phyloP scores from a whole-genome alignment of 2,797 vertebrate species.

The Melanotaenia trifasciata region DNA sequence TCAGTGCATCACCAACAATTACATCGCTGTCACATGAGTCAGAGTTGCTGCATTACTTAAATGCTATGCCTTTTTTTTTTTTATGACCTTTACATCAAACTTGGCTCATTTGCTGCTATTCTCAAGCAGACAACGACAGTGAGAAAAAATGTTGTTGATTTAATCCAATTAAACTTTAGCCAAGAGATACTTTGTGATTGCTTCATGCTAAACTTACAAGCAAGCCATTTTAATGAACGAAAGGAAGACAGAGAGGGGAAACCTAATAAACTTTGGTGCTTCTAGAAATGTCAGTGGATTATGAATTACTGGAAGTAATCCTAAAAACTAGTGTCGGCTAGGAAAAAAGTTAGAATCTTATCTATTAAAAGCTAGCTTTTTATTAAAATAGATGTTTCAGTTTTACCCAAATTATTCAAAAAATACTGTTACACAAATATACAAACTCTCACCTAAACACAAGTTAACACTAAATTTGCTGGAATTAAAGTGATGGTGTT shows the following conservation, averaged over 20 bases:
- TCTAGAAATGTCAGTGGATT: background rate
- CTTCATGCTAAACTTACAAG: constrained; percentile 8
- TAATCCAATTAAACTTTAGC: constrained; percentile 42
- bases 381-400: too few relatives aligned
- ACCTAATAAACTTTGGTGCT: background rate
- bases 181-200: constrained; percentile 38
- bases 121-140: background rate
- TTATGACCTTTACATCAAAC: constrained; percentile 27
- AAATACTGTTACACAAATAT: too few relatives aligned
- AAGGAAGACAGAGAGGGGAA: background rate
- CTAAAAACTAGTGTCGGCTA: too few relatives aligned
- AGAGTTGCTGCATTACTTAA: constrained; percentile 45
- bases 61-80: background rate
- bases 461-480: too few relatives aligned
- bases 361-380: background rate
- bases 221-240: constrained; percentile 22
- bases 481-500: too few relatives aligned
- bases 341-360: background rate
- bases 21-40: constrained; percentile 55
- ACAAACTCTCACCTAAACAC: too few relatives aligned
- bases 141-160: constrained; percentile 13
- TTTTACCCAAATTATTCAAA: too few relatives aligned
- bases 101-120: constrained; percentile 16
- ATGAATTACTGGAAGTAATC: background rate
- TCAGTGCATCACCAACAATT: constrained; percentile 56